Conservation (phyloP, 2,113 vertebrate genomes). For the Eulemur macaco region DNA sequence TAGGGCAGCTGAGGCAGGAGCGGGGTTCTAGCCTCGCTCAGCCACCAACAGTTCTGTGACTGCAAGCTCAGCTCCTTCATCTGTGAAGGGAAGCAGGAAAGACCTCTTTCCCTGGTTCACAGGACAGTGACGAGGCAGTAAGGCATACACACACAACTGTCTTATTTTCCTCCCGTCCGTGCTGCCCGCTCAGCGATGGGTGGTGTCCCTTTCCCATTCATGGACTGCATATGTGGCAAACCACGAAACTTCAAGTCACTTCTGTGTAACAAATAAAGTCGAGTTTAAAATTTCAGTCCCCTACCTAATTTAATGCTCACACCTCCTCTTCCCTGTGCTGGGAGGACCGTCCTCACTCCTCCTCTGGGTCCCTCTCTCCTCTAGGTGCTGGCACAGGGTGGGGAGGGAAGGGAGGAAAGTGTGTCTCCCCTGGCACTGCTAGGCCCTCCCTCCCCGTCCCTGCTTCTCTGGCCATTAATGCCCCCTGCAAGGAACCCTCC, state of each 20-base stretch:
- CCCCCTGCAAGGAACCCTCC: background rate
- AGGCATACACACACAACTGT: background rate
- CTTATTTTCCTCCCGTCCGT: background rate
- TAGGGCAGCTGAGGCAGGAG: background rate
- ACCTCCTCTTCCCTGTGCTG: background rate
- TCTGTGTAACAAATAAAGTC: conserved; percentile 5
- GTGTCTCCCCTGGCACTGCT: background rate
- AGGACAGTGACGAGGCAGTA: background rate
- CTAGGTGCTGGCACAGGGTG: background rate
- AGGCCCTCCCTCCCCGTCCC: background rate
- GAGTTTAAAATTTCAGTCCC: background rate
- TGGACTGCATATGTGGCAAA: background rate
- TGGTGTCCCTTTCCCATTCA: background rate
- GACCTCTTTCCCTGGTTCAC: background rate
- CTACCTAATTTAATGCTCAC: background rate
- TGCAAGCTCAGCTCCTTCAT: background rate
- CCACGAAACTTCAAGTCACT: conserved; percentile 25
- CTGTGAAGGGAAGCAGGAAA: background rate
- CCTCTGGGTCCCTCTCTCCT: background rate
- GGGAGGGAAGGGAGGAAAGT: background rate
- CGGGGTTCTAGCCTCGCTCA: background rate
- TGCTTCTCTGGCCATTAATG: background rate
- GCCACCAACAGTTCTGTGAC: background rate
- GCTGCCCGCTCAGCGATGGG: background rate
- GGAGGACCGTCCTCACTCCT: background rate